These are phyloP conservation scores for Drosophila meridionalis DNA, from an alignment of 2,888 invertebrate species.

Conservation along the genomic window DNA sequence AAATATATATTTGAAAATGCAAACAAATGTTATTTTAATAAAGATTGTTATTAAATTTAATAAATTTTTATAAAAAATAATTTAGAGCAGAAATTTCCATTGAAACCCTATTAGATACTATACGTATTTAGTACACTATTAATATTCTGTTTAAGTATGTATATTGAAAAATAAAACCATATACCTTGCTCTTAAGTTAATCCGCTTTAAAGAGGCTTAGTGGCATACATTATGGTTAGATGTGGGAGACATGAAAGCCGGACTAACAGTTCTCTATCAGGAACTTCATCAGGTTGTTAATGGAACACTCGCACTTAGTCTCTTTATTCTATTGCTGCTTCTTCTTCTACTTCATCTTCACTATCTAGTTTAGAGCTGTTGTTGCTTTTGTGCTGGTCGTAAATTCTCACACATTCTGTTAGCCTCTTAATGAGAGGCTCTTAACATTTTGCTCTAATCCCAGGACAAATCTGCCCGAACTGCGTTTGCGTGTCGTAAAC, in stretches of 20 bases:
- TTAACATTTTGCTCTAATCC: slow-evolving; percentile 72
- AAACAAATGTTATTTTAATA: background rate
- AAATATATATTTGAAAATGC: background rate
- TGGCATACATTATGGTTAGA: background rate
- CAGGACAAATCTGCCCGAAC: slow-evolving; percentile 70
- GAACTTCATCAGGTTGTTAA: slow-evolving; percentile 55
- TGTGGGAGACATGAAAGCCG: slow-evolving; percentile 1
- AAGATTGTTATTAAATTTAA: background rate
- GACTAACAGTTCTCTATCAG: slow-evolving; percentile 38
- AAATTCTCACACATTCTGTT: slow-evolving; percentile 46
- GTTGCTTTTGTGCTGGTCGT: slow-evolving; percentile 33
- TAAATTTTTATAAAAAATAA: background rate
- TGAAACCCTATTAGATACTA: background rate
- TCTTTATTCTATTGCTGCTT: background rate
- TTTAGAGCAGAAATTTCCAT: background rate
- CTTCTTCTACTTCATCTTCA: background rate
- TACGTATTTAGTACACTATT: background rate
- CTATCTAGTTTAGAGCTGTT: slow-evolving; percentile 29
- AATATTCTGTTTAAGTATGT: background rate
- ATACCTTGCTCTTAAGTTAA: background rate
- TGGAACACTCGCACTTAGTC: slow-evolving; percentile 13
- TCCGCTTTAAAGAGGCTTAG: background rate
- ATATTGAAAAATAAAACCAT: background rate
- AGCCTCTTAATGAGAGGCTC: slow-evolving; percentile 68
- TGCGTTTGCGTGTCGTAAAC: slow-evolving; percentile 70